phyloP scores from a whole-genome alignment of 2,113 vertebrate genomes.

The Callocephalon fimbriatum region DNA sequence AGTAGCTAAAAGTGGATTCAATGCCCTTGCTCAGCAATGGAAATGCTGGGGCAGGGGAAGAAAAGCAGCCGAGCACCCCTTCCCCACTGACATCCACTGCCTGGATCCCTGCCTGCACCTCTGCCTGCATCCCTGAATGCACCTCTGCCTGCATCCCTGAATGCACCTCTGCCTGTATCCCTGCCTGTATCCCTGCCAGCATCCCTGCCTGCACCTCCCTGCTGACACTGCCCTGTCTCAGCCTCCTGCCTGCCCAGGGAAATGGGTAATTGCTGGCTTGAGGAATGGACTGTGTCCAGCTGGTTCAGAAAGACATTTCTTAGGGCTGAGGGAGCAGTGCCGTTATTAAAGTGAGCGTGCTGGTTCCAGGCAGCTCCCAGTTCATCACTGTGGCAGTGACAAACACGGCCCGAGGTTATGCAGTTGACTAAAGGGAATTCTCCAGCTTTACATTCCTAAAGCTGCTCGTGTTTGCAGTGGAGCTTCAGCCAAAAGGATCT shows the following conservation, averaged over 20 bases:
- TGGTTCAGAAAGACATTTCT: conserved; percentile 30
- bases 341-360: conserved; percentile 17
- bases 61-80: neutral
- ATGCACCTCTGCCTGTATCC: neutral
- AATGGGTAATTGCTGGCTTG: neutral
- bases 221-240: neutral
- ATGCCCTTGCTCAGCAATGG: accelerated
- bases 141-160: neutral
- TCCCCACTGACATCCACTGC: neutral
- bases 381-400: conserved; percentile 35
- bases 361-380: conserved; percentile 23
- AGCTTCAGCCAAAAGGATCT: conserved; percentile 43
- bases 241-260: neutral
- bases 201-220: neutral
- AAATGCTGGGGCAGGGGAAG: neutral
- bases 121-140: neutral
- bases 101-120: neutral
- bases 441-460: conserved; percentile 69
- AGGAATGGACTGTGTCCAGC: conserved; percentile 38
- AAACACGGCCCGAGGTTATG: conserved; percentile 42
- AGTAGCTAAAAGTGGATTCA: neutral
- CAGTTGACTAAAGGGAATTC: conserved; percentile 60
- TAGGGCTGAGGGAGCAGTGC: conserved; percentile 1
- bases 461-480: neutral
- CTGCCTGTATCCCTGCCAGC: neutral